Evolutionary conservation across 2,113 vertebrate genomes (phyloP).

Genomic region (Gallinago undulata): DNA sequence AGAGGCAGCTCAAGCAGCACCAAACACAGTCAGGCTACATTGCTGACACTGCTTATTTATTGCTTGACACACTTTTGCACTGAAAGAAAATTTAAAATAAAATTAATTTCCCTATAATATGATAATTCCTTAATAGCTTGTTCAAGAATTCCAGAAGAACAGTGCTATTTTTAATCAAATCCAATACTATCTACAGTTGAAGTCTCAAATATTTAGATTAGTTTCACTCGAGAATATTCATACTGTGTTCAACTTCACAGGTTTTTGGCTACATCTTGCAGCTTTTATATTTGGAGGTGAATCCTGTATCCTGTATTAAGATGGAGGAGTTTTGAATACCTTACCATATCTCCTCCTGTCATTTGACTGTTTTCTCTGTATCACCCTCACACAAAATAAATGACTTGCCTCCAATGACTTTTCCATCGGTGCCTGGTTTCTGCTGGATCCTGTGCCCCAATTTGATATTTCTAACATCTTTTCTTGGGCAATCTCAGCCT

Average conservation of each 20-base stretch:
- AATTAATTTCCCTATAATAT: not conserved
- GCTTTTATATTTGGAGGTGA: not conserved
- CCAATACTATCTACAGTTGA: not conserved
- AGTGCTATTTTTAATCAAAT: conserved; percentile 21
- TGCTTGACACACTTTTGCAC: not conserved
- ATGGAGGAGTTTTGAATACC: not conserved
- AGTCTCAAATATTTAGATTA: not conserved
- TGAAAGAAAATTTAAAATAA: not conserved
- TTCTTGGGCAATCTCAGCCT: not conserved
- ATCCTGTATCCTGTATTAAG: not conserved
- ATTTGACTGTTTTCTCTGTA: not conserved
- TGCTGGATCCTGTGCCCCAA: not conserved
- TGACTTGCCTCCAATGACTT: not conserved
- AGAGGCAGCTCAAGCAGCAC: not conserved
- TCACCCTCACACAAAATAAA: not conserved
- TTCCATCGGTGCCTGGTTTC: not conserved
- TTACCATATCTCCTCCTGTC: not conserved
- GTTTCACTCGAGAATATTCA: not conserved
- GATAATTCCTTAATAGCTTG: not conserved
- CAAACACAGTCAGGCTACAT: not conserved
- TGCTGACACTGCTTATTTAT: not conserved
- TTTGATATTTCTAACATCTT: not conserved
- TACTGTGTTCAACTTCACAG: not conserved
- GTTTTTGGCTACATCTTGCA: not conserved
- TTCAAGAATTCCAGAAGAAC: not conserved